Evolutionary conservation across 2,797 vertebrate species (phyloP).

Genomic region (Lemur catta): DNA sequence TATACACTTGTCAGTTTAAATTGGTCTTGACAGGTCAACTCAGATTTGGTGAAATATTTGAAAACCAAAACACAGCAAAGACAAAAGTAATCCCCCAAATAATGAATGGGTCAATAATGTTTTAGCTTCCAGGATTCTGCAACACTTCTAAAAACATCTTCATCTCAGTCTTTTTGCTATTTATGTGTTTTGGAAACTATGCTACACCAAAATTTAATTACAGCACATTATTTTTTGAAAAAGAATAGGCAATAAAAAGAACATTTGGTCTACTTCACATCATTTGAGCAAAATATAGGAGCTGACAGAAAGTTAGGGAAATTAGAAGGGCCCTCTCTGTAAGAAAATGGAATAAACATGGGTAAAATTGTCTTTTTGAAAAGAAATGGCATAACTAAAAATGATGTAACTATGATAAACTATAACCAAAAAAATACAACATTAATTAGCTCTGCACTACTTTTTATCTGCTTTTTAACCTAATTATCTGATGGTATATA

Average conservation of each 20-base stretch:
- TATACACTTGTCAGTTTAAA: background rate
- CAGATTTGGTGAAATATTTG: background rate
- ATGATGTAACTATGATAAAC: background rate
- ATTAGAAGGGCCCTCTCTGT: background rate
- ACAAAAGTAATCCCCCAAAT: background rate
- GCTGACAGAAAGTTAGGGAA: background rate
- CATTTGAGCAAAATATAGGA: background rate
- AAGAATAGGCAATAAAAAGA: background rate
- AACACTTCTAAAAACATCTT: background rate
- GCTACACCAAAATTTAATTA: background rate
- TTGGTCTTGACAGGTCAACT: background rate
- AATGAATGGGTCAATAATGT: background rate
- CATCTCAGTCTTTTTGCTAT: background rate
- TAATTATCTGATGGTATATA: conserved; percentile 39
- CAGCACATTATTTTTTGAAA: background rate
- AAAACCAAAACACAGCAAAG: background rate
- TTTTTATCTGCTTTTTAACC: conserved; percentile 42
- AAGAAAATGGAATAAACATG: background rate
- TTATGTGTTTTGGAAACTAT: background rate
- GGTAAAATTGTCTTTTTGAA: background rate
- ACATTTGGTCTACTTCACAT: background rate
- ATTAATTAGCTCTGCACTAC: background rate
- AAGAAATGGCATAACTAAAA: background rate
- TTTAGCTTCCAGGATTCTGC: background rate
- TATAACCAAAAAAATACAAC: background rate